Percentiles rank a stretch among this genome's conserved stretches.
Evolutionary conservation across 2,797 vertebrate genomes (phyloP).

Genomic region (Halcyon badia): DNA sequence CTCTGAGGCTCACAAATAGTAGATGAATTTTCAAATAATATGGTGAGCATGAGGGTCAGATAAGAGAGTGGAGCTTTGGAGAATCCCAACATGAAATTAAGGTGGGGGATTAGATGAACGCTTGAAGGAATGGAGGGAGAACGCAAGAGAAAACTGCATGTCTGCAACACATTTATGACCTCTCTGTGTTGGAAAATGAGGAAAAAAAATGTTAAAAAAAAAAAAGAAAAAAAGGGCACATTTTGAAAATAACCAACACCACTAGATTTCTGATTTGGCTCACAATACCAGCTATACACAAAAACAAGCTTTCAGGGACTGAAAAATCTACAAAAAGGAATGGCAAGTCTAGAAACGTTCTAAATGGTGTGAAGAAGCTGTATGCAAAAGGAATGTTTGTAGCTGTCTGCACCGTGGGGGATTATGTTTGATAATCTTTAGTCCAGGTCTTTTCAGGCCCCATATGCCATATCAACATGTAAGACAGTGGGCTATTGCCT

Average conservation of each 20-base stretch:
- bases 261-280: neutral
- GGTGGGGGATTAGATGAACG: neutral
- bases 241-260: neutral
- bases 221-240: neutral
- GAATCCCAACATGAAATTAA: neutral
- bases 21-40: neutral
- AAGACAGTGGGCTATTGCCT: neutral
- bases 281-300: too few relatives aligned
- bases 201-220: neutral
- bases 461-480: neutral
- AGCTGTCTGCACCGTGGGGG: neutral
- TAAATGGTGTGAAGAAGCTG: neutral
- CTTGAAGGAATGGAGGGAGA: neutral
- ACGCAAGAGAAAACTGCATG: neutral
- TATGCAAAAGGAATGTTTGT: neutral
- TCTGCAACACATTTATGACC: neutral
- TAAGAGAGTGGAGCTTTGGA: neutral
- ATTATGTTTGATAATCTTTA: rapidly evolving
- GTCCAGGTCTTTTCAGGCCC: neutral
- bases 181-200: neutral
- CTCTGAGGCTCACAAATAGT: neutral
- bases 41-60: neutral
- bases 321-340: neutral
- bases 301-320: neutral
- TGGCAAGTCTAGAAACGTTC: neutral